Percentiles rank a stretch among this genome's conserved stretches.
phyloP scores from a whole-genome alignment of 2,888 invertebrate species.

The Athalia circularis region DNA sequence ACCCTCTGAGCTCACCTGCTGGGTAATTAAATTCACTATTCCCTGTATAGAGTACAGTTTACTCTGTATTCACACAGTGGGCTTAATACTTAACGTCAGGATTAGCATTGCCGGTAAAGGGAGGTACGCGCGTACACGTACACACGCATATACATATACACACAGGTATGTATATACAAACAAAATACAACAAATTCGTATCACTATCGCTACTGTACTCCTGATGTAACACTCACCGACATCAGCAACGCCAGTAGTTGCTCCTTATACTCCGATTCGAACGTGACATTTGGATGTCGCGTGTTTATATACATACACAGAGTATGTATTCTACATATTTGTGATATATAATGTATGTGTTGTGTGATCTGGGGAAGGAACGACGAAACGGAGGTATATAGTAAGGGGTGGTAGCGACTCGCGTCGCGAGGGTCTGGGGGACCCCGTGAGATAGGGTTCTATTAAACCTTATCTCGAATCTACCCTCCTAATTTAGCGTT shows the following conservation, averaged over 20 bases:
- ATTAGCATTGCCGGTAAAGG: conserved; percentile 30
- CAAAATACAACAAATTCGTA: too few species aligned
- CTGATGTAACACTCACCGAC: too few species aligned
- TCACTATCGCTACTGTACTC: too few species aligned
- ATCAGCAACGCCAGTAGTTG: too few species aligned
- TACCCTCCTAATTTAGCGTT: conserved; percentile 49
- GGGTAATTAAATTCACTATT: conserved; percentile 36
- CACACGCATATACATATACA: neutral
- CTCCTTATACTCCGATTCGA: too few species aligned
- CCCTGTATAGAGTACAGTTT: conserved; percentile 1
- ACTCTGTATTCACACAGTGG: conserved; percentile 18
- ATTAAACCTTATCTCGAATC: conserved; percentile 47
- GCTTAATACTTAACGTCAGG: conserved; percentile 38
- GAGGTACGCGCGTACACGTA: neutral
- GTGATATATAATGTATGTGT: neutral
- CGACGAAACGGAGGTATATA: neutral
- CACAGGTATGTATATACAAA: neutral
- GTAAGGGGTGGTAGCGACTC: neutral
- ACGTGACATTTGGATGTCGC: too few species aligned
- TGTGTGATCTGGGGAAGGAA: conserved; percentile 23
- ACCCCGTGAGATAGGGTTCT: conserved; percentile 46
- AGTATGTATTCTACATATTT: neutral
- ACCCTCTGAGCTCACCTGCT: neutral
- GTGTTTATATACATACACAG: too few species aligned
- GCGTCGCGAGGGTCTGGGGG: neutral